These are phyloP conservation scores for Mesodorylaimus sp. DNA, from an alignment of 2,888 invertebrate species.

Conservation along the genomic window DNA sequence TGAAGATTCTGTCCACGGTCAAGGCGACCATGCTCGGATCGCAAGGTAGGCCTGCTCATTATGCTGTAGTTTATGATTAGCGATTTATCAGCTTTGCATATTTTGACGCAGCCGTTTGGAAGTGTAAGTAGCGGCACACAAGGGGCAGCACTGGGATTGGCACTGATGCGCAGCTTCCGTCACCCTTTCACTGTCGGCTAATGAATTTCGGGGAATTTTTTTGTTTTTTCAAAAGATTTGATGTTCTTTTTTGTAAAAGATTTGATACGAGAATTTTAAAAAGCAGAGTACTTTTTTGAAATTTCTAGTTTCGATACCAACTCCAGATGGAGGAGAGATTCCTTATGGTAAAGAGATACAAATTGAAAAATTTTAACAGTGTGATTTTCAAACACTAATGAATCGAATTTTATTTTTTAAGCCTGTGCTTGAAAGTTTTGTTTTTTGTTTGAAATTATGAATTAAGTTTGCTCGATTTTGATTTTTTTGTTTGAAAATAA, in stretches of 20 bases:
- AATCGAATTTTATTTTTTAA: too few species aligned
- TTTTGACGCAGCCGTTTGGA: too few species aligned
- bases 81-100: too few species aligned
- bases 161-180: too few species aligned
- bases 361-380: background rate
- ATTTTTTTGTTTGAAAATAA: background rate
- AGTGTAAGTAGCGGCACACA: too few species aligned
- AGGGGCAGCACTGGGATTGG: too few species aligned
- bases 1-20: slow-evolving; percentile 92
- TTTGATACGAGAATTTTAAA: too few species aligned
- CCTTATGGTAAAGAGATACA: slow-evolving; percentile 37
- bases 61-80: background rate
- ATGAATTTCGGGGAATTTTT: too few species aligned
- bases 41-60: slow-evolving; percentile 65
- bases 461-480: background rate
- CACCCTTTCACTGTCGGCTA: too few species aligned
- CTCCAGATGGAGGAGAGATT: slow-evolving; percentile 40
- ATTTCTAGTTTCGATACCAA: slow-evolving; percentile 38
- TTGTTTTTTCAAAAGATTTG: too few species aligned
- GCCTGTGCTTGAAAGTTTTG: background rate
- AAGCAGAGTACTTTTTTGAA: too few species aligned
- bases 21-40: slow-evolving; percentile 97
- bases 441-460: background rate
- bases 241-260: too few species aligned
- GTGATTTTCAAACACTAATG: background rate